These are phyloP conservation scores for Pangasianodon gigas DNA, from an alignment of 2,113 vertebrate species.

Conservation along the genomic window DNA sequence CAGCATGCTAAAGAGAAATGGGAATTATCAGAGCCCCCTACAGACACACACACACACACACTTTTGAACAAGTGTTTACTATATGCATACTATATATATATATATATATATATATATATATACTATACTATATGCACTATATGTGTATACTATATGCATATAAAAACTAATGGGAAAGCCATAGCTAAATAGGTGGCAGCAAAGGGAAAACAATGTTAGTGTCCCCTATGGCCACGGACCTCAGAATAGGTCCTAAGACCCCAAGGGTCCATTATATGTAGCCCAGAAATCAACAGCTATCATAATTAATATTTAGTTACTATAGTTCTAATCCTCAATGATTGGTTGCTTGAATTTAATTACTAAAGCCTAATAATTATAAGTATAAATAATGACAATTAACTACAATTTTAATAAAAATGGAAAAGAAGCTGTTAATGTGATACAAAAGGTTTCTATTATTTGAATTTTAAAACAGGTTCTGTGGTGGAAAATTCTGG, in stretches of 20 bases:
- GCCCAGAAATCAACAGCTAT: not conserved
- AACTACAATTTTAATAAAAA: not conserved
- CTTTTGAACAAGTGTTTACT: not conserved
- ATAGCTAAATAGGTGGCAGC: not conserved
- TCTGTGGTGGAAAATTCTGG: not conserved
- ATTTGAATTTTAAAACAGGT: not conserved
- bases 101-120: no score
- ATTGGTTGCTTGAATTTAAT: not conserved
- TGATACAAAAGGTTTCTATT: not conserved
- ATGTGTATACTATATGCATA: not conserved
- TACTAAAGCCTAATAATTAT: not conserved
- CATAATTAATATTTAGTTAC: not conserved
- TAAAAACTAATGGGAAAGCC: not conserved
- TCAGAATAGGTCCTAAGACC: not conserved
- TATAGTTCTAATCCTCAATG: not conserved
- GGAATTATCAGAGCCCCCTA: not conserved
- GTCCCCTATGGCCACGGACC: not conserved
- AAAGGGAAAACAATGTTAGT: not conserved
- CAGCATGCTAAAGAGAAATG: constrained; percentile 19
- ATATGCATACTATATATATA: not conserved
- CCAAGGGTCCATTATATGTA: not conserved
- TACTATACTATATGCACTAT: no score
- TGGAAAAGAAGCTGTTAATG: not conserved
- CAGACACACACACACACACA: not conserved
- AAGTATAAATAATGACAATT: not conserved